Evolutionary conservation across 2,113 vertebrate genomes (phyloP), one percentile per base, ranked within the genome.

Genomic region (Enhydra lutris): DNA sequence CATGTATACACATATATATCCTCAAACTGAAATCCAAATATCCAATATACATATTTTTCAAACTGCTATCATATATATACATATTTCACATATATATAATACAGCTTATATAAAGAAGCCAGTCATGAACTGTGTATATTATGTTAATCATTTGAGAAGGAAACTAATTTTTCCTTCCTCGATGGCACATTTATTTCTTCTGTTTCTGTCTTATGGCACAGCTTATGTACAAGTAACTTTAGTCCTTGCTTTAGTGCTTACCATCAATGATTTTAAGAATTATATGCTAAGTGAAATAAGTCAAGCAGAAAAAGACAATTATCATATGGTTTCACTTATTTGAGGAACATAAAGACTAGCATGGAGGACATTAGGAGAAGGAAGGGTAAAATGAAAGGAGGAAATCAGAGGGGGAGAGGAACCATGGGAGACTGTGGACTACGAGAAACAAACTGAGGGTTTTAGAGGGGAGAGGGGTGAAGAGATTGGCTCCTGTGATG

Each of bases 101-200:
- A 57, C 1, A 67, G 36, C n/a, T 89, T 23, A 89, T 42, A 52
- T n/a, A 76, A 94, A 91, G 55, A 97, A 88, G 59, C 61, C 67
- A 79, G 39, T 78, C 36, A 79, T 0, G 69, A 69, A 36, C 3
- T 87, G 4, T 52, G 2, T 36, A 61, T 47, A 83, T 73, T 67
- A 89, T 23, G 47, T 84, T 96, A 93, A 21, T 55, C 39, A 84
- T 80, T 93, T 88, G 57, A 93, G 81, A 97, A 95, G 52, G 50
- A 93, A 83, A 89, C 7, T 11, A 52, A 50, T 52, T 81, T 91
- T 85, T 79, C 71, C 80, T 71, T 91, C 91, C 47, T 18, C 76
- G 34, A 61, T 89, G 47, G 15, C 45, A 81, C 6, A 4, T 79
- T 93, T 93, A 74, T 67, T 88, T 55, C 14, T 24, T 89, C 36